Conservation (phyloP, 2,888 invertebrate species). For the Cheilosia impressa region DNA sequence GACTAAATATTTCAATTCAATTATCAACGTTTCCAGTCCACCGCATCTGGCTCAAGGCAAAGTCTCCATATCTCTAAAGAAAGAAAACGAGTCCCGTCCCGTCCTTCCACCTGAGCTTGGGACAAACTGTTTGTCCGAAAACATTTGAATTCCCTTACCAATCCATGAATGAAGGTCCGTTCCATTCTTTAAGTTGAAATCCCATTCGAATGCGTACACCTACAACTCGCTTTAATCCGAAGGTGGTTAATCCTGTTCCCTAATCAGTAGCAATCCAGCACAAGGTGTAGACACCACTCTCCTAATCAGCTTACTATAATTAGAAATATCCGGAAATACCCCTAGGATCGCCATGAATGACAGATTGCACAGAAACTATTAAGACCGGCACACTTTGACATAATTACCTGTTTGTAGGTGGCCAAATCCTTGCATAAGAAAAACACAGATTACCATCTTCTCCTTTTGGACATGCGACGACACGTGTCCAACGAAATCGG, state of each 20-base stretch:
- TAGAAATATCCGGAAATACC: conserved; percentile 59
- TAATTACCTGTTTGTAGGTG: conserved; percentile 69
- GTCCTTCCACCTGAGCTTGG: not conserved
- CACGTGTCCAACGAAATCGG: conserved; percentile 43
- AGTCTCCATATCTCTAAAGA: too few relatives aligned
- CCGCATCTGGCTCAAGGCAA: too few relatives aligned
- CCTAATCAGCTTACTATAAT: conserved; percentile 66
- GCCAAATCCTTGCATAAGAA: conserved; percentile 59
- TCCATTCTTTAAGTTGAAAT: conserved; percentile 26
- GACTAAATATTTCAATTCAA: too few relatives aligned
- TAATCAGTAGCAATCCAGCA: conserved; percentile 26
- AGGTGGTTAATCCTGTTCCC: conserved; percentile 65
- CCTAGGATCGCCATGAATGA: not conserved
- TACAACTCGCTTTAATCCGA: conserved; percentile 31
- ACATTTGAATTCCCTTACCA: not conserved
- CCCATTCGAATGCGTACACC: conserved; percentile 1
- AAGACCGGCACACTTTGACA: conserved; percentile 57
- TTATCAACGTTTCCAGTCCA: too few relatives aligned
- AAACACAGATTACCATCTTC: not conserved
- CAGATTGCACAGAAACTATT: conserved; percentile 22
- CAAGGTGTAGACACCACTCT: conserved; percentile 11
- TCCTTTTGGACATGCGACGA: conserved; percentile 37
- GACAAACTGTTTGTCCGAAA: not conserved
- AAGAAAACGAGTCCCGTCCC: not conserved
- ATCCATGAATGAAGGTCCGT: conserved; percentile 7